Percentiles rank a stretch among this genome's conserved stretches.
Evolutionary conservation across 2,113 vertebrate species (phyloP).

Genomic region (Cephalophus harveyi): DNA sequence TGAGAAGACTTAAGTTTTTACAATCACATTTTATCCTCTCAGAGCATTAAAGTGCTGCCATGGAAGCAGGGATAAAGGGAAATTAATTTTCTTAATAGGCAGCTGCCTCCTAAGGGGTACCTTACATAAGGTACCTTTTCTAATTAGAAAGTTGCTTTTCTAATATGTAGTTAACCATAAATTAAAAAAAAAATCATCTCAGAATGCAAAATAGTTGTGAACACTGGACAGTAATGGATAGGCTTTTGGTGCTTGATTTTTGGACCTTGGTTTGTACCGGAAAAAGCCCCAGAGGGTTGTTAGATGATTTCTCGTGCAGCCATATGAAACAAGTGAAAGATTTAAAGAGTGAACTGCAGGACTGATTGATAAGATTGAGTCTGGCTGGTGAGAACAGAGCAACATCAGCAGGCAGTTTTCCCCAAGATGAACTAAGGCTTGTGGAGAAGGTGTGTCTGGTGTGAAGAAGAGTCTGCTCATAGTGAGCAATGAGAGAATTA

Average conservation of each 20-base stretch:
- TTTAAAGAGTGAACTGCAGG: background rate
- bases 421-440: background rate
- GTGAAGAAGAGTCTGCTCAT: background rate
- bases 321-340: background rate
- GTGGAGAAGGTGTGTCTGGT: background rate
- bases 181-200: background rate
- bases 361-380: background rate
- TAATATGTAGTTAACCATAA: background rate
- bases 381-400: background rate
- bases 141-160: background rate
- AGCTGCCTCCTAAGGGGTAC: background rate
- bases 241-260: background rate
- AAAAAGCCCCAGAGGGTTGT: background rate
- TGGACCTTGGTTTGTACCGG: background rate
- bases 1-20: conserved; percentile 47
- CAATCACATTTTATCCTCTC: conserved; percentile 37
- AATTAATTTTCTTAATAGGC: conserved; percentile 50
- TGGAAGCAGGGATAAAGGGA: conserved; percentile 18
- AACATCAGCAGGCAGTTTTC: background rate
- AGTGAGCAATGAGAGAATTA: background rate
- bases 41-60: conserved; percentile 20
- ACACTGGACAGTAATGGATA: background rate
- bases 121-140: background rate
- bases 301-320: background rate
- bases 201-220: background rate